A percentile compares a stretch with the other conserved stretches of the same genome.
phyloP scores from a whole-genome alignment of 1,140 invertebrate genomes.

The Drosophila ogumai region DNA sequence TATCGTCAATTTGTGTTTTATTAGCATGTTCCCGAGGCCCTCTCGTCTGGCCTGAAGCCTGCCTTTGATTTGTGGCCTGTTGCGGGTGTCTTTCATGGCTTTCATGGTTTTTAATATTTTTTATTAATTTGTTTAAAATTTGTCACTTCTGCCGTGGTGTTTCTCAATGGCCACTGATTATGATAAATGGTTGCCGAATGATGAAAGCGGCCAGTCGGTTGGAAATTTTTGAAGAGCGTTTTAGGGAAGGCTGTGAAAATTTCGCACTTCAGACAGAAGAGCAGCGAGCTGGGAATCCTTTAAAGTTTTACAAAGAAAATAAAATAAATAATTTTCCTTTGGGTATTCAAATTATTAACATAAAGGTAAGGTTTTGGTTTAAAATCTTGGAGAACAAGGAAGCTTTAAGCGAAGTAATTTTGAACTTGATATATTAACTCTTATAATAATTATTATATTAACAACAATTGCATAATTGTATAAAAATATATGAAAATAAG shows the following conservation, averaged over 20 bases:
- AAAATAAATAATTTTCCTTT: not conserved
- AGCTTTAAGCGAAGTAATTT: too few species aligned
- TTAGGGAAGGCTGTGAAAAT: constrained; percentile 18
- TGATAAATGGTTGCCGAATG: constrained; percentile 34
- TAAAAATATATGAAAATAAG: not conserved
- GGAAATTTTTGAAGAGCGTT: constrained; percentile 26
- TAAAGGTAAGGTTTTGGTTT: fast-evolving
- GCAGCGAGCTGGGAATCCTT: constrained; percentile 5
- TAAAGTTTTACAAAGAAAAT: not conserved
- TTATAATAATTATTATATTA: not conserved
- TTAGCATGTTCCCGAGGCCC: constrained; percentile 76
- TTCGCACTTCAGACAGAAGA: constrained; percentile 22
- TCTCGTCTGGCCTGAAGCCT: constrained; percentile 24
- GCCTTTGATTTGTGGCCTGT: constrained; percentile 44
- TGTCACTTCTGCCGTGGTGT: constrained; percentile 62
- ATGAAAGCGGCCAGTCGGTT: constrained; percentile 34
- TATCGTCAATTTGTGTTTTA: constrained; percentile 83
- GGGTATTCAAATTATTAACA: not conserved
- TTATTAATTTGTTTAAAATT: constrained; percentile 82
- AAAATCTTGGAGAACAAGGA: not conserved
- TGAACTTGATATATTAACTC: too few species aligned
- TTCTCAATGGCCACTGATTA: constrained; percentile 49
- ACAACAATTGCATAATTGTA: not conserved
- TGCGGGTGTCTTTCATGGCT: constrained; percentile 49
- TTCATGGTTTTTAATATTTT: constrained; percentile 40